phyloP scores from a whole-genome alignment of 2,888 invertebrate genomes.

The Nomada flava region DNA sequence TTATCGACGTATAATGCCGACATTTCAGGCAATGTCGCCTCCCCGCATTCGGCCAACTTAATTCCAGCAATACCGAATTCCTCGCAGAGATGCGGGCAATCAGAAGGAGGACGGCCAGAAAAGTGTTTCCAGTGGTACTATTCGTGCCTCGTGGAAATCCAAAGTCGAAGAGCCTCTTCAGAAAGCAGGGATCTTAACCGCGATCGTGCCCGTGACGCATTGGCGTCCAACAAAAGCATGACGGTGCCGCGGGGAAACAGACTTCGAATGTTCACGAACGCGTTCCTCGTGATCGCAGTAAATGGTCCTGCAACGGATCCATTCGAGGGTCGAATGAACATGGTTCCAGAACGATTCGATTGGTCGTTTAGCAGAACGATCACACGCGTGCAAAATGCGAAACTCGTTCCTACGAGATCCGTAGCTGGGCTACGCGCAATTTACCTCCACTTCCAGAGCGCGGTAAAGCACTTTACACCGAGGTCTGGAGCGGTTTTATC shows the following conservation, averaged over 20 bases:
- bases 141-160: background rate
- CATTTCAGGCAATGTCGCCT: constrained; percentile 8
- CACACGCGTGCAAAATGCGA: constrained; percentile 62
- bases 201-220: constrained; percentile 18
- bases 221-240: constrained; percentile 8
- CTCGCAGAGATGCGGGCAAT: constrained; percentile 35
- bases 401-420: constrained; percentile 59
- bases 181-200: background rate
- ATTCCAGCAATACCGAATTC: constrained; percentile 32
- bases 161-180: background rate
- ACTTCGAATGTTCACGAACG: constrained; percentile 24
- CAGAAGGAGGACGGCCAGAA: background rate
- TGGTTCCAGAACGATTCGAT: constrained; percentile 65
- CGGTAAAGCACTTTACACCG: constrained; percentile 61
- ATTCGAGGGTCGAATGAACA: constrained; percentile 58
- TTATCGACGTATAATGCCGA: constrained; percentile 12
- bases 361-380: constrained; percentile 63
- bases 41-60: constrained; percentile 33
- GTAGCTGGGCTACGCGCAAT: constrained; percentile 44
- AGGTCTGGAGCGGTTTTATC: constrained; percentile 68
- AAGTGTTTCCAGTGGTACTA: constrained; percentile 3
- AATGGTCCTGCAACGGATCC: constrained; percentile 38
- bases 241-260: constrained; percentile 13
- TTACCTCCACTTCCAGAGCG: constrained; percentile 38
- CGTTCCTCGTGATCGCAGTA: constrained; percentile 34